Evolutionary conservation across 1,140 invertebrate genomes (phyloP).

Genomic region (Drosophila fuyamai): DNA sequence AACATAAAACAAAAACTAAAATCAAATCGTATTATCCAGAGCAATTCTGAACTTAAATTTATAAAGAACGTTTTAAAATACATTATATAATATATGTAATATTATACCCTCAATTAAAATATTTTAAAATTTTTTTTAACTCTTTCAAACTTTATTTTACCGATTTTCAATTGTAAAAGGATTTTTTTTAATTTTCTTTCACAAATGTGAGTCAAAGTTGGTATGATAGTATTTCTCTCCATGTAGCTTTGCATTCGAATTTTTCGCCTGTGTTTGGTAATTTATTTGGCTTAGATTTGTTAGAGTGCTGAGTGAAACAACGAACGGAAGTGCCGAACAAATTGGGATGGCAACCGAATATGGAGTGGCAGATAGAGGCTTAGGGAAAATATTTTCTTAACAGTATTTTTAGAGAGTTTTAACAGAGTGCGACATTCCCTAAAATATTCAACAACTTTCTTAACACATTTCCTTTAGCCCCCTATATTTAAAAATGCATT

Average conservation of each 20-base stretch:
- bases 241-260: constrained; percentile 24
- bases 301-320: constrained; percentile 49
- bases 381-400: constrained; percentile 23
- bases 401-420: constrained; percentile 34
- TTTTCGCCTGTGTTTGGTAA: constrained; percentile 58
- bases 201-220: no score
- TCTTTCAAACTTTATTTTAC: no score
- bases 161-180: no score
- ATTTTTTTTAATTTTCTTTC: no score
- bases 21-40: no score
- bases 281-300: constrained; percentile 72
- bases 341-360: constrained; percentile 32
- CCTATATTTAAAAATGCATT: constrained; percentile 38
- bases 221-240: not conserved
- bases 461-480: constrained; percentile 1
- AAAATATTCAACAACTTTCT: not conserved
- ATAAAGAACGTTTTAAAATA: no score
- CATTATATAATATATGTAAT: no score
- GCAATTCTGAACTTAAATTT: no score
- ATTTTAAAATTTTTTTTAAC: no score
- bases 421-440: constrained; percentile 20
- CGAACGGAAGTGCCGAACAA: constrained; percentile 66
- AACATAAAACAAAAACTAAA: no score
- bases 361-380: constrained; percentile 32
- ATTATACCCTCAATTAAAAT: no score